Evolutionary conservation across 2,113 vertebrate genomes (phyloP).

Genomic region (Petromus typicus): DNA sequence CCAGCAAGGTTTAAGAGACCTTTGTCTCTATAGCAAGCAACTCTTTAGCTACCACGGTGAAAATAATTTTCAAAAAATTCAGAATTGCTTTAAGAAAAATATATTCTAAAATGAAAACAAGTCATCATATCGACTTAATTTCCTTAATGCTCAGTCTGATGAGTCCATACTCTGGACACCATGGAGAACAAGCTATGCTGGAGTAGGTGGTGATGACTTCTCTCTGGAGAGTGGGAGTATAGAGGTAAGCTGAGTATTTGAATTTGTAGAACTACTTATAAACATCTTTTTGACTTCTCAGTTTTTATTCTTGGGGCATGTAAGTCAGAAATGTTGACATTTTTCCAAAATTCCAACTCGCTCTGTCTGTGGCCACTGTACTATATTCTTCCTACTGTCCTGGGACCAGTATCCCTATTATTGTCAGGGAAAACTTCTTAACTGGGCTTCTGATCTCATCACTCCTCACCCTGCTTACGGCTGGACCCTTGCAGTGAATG

Average conservation of each 20-base stretch:
- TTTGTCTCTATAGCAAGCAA: conserved; percentile 1
- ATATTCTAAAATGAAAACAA: not conserved
- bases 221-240: not conserved
- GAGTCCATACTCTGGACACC: not conserved
- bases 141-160: not conserved
- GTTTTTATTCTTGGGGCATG: not conserved
- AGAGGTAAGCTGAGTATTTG: not conserved
- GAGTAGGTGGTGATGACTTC: not conserved
- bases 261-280: conserved; percentile 11
- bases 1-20: conserved; percentile 16
- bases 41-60: not conserved
- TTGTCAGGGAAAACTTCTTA: not conserved
- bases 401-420: not conserved
- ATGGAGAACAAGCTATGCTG: not conserved
- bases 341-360: not conserved
- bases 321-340: conserved; percentile 8
- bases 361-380: not conserved
- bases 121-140: conserved; percentile 46
- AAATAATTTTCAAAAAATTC: conserved; percentile 17
- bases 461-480: not conserved
- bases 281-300: not conserved
- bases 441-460: not conserved
- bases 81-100: conserved; percentile 20
- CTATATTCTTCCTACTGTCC: not conserved
- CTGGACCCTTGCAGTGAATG: not conserved